Evolutionary conservation across 2,113 vertebrate species (phyloP).

Genomic region (Sebastes fasciatus): DNA sequence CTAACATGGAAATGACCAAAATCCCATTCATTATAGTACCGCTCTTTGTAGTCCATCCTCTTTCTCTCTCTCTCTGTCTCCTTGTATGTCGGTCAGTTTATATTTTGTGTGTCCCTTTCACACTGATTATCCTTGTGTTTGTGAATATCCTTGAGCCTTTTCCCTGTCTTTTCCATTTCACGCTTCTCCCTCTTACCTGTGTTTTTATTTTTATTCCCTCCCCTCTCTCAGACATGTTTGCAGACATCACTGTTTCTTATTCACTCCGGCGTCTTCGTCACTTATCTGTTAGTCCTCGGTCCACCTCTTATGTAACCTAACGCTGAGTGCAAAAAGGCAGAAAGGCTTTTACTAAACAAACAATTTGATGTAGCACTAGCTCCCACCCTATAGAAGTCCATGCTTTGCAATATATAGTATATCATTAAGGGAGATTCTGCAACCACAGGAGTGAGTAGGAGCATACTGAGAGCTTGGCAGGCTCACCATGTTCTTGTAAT

Average conservation of each 20-base stretch:
- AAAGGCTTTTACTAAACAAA: conserved; percentile 16
- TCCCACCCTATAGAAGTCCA: neutral
- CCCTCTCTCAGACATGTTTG: neutral
- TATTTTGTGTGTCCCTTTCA: conserved; percentile 2
- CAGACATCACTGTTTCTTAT: conserved; percentile 15
- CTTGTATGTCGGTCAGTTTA: neutral
- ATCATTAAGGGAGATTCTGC: conserved; percentile 10
- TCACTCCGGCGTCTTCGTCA: conserved; percentile 2
- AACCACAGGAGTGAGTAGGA: neutral
- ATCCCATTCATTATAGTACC: conserved; percentile 52
- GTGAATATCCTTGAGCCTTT: conserved; percentile 3
- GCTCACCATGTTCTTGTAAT: conserved; percentile 23
- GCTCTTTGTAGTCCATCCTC: neutral
- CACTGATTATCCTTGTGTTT: conserved; percentile 21
- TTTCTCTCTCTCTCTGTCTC: neutral
- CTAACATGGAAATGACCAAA: conserved; percentile 65
- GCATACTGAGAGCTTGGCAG: conserved; percentile 23
- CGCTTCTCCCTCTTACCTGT: neutral
- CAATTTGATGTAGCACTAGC: neutral
- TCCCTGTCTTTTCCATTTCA: conserved; percentile 21
- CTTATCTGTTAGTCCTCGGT: conserved; percentile 16
- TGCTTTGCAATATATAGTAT: neutral
- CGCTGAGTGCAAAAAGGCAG: conserved; percentile 13
- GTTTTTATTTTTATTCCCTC: conserved; percentile 9
- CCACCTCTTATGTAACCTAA: conserved; percentile 13